Percentiles rank a stretch among this genome's conserved stretches.
Conservation (phyloP, 2,888 invertebrate species). For the Antheraea assamensis region DNA sequence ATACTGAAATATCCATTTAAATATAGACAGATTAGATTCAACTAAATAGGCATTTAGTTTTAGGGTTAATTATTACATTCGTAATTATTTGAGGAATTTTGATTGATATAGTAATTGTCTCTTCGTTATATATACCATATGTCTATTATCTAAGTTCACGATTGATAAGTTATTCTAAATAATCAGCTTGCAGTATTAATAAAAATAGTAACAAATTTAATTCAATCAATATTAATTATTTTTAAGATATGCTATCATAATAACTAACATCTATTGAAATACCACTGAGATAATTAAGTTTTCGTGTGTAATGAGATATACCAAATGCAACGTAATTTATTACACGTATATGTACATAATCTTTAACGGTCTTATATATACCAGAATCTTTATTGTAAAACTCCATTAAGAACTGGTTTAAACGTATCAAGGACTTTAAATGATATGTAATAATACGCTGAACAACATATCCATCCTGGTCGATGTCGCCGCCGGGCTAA, state of each 20-base stretch:
- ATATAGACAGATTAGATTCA: no score
- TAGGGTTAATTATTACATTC: no score
- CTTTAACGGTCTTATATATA: neutral
- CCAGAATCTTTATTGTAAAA: neutral
- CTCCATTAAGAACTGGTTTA: slow-evolving; percentile 20
- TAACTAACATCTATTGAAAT: neutral
- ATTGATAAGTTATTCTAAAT: neutral
- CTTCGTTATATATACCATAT: no score
- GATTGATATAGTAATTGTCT: no score
- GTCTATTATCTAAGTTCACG: neutral
- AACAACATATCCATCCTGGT: slow-evolving; percentile 9
- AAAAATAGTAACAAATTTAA: neutral
- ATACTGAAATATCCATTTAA: no score
- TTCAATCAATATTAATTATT: neutral
- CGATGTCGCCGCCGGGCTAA: slow-evolving; percentile 15
- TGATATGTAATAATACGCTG: slow-evolving; percentile 4
- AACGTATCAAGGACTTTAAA: slow-evolving; percentile 6
- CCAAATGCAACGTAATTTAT: neutral
- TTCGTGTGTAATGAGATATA: neutral
- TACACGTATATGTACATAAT: neutral
- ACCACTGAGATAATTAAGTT: neutral
- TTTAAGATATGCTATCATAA: neutral
- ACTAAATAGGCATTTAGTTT: no score
- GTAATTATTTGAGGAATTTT: no score
- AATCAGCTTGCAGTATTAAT: neutral